Base-by-base conservation (phyloP, 2,888 invertebrate genomes). In the Abrostola triplasia region DNA sequence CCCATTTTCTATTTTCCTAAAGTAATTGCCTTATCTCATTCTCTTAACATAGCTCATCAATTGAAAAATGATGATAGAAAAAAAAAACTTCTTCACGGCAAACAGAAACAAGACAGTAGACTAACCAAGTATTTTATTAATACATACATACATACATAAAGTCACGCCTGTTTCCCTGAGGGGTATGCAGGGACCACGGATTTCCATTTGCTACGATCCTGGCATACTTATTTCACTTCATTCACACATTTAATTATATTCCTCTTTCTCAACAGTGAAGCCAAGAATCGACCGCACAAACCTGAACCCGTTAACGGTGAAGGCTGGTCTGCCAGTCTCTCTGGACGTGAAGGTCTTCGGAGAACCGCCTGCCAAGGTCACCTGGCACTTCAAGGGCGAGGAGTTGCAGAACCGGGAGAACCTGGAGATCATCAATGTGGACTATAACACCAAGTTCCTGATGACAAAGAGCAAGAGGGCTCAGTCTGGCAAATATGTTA, bases 251-350 rank as follows among this genome's bases (percentile, higher is more conserved):
- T 47, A 24, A 47, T 12, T n/a, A 36, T 36, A 24, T 11, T 50
- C 12, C 9, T 4, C 52, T 59, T 59, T 12, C 5, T 10, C 37
- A 36, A 73, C 92, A 98, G 98, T 99, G 89, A 98, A 98, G 95
- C 99, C 99, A 64, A 96, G 97, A 84, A 99, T 99, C 88, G 98
- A 99, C 88, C 96, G 98, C 75, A 98, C 98, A 13, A 98, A 98
- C 90, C 93, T 99, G 56, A 97, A 98, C 83, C 96, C 97, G n/a
- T 90, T 98, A 4, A 96, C 96, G 1, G 97, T 99, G 48, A 99
- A 99, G 91, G 97, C 97, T 68, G 99, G 99, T 44, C 96, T 99
- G 49, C 97, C 98, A 0, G 96, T 99, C 51, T 97, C 96, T 36
- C 93, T 99, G 67, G 98, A 99, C 89, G 96, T 99, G 37, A 97